These are phyloP conservation scores for Holocentrus rufus DNA, from an alignment of 2,797 vertebrate genomes.

Conservation along the genomic window DNA sequence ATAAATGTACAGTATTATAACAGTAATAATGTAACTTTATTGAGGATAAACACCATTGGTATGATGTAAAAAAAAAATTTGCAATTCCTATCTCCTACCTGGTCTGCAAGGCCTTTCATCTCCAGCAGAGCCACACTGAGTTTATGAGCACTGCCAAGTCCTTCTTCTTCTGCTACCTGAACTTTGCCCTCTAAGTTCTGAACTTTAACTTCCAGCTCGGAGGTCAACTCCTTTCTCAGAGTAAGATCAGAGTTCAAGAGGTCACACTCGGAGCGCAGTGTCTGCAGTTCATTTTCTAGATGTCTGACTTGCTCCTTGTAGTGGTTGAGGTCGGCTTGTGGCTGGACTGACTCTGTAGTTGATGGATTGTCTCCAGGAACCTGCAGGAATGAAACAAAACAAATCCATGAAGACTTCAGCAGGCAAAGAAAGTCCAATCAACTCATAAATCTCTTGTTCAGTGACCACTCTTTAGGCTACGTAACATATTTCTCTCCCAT, in stretches of 20 bases:
- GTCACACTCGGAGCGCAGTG: conserved; percentile 73
- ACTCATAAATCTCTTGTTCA: background rate
- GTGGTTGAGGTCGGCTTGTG: conserved; percentile 46
- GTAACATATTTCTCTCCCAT: too few species aligned
- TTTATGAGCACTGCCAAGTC: conserved; percentile 64
- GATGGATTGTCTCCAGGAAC: conserved; percentile 20
- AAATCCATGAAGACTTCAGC: background rate
- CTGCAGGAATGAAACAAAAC: conserved; percentile 35
- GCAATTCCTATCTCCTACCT: conserved; percentile 32
- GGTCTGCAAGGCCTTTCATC: conserved; percentile 67
- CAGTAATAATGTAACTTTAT: background rate
- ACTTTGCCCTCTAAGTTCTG: conserved; percentile 71
- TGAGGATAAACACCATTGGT: background rate
- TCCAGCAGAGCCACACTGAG: conserved; percentile 62
- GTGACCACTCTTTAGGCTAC: background rate
- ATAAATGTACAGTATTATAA: conserved; percentile 18
- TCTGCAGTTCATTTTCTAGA: conserved; percentile 71
- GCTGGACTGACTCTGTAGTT: conserved; percentile 55
- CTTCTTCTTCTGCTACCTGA: conserved; percentile 73
- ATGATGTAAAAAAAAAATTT: background rate
- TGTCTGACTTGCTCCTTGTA: conserved; percentile 60
- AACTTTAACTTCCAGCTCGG: conserved; percentile 76
- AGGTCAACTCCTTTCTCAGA: conserved; percentile 74
- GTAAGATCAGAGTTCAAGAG: conserved; percentile 75
- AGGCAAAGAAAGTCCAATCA: background rate